phyloP scores from a whole-genome alignment of 1,140 invertebrate genomes.

The Drosophila pandora region DNA sequence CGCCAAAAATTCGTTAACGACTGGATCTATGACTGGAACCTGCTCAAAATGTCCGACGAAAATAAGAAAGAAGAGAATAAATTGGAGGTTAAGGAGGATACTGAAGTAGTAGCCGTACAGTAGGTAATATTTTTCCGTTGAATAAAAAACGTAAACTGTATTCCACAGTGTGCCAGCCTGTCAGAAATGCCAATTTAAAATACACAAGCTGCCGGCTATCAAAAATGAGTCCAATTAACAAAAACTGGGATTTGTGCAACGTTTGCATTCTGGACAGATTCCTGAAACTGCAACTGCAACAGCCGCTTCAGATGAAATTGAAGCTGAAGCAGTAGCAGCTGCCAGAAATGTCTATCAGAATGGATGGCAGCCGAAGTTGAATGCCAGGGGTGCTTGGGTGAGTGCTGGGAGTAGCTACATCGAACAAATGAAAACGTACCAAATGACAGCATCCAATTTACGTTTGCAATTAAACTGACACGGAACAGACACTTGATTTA shows the following conservation, averaged over 20 bases:
- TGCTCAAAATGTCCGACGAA: constrained; percentile 87
- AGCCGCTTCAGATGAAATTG: constrained; percentile 22
- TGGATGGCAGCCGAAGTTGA: constrained; percentile 57
- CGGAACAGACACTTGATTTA: constrained; percentile 81
- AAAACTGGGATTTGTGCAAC: constrained; percentile 73
- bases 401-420: constrained; percentile 23
- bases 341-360: constrained; percentile 66
- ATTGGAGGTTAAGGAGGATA: not conserved
- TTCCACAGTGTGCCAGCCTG: constrained; percentile 33
- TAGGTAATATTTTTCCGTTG: not conserved
- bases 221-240: constrained; percentile 81
- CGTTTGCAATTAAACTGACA: constrained; percentile 82
- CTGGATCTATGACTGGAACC: constrained; percentile 98
- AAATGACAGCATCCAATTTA: constrained; percentile 82
- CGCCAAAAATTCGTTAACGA: constrained; percentile 99
- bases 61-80: not conserved
- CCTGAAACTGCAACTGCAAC: constrained; percentile 7
- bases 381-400: constrained; percentile 25
- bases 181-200: constrained; percentile 71
- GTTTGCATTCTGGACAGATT: constrained; percentile 57
- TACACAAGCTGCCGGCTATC: constrained; percentile 71
- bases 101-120: not conserved
- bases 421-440: constrained; percentile 75
- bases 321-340: constrained; percentile 28
- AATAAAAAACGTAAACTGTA: constrained; percentile 13